phyloP scores from a whole-genome alignment of 2,888 invertebrate species.

The Spialia ferax region DNA sequence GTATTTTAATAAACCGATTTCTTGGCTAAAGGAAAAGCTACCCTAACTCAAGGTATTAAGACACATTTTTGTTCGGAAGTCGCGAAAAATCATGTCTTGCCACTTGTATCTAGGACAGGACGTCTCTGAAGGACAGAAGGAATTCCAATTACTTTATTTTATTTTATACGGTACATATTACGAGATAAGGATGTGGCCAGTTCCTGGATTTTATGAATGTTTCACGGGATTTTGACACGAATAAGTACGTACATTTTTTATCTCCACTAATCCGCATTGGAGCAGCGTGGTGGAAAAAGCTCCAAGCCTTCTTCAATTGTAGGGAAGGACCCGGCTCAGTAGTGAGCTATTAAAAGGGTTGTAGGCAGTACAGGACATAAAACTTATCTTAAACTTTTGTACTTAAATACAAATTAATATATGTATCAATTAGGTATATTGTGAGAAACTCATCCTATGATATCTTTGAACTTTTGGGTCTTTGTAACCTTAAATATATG shows the following conservation, averaged over 20 bases:
- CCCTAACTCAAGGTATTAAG: slow-evolving; percentile 53
- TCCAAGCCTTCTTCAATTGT: too few relatives aligned
- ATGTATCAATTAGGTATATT: too few relatives aligned
- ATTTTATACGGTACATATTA: slow-evolving; percentile 53
- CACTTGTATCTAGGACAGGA: slow-evolving; percentile 83
- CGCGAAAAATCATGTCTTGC: slow-evolving; percentile 73
- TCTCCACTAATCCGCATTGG: too few relatives aligned
- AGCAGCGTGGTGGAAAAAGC: too few relatives aligned
- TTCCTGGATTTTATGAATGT: background rate
- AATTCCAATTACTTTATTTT: slow-evolving; percentile 85
- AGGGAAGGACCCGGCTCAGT: too few relatives aligned
- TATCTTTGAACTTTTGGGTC: too few relatives aligned
- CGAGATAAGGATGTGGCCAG: slow-evolving; percentile 17
- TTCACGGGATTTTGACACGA: background rate
- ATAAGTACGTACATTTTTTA: background rate
- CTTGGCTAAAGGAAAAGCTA: slow-evolving; percentile 51
- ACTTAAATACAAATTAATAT: too few relatives aligned
- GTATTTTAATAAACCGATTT: slow-evolving; percentile 83
- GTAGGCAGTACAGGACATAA: too few relatives aligned
- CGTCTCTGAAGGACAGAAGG: slow-evolving; percentile 79
- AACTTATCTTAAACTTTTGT: too few relatives aligned
- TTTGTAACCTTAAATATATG: too few relatives aligned
- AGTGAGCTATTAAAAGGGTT: too few relatives aligned
- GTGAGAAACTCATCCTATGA: too few relatives aligned
- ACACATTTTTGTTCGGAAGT: slow-evolving; percentile 50